A percentile compares a stretch with the other conserved stretches of the same genome.
These are phyloP conservation scores for Sialia sialis DNA, from an alignment of 2,113 vertebrate genomes.

Conservation along the genomic window DNA sequence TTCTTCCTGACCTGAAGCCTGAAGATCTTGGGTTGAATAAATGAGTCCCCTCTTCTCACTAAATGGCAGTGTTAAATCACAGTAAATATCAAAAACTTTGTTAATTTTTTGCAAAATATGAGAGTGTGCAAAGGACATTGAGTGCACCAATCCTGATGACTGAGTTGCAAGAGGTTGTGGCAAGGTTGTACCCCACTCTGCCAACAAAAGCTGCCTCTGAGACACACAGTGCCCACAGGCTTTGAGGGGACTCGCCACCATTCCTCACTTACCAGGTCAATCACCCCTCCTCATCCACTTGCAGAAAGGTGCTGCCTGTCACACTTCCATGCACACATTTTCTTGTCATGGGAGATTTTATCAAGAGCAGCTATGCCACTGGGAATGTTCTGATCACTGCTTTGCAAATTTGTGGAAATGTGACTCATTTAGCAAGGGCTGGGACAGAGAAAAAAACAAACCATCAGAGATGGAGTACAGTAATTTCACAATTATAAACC, in stretches of 20 bases:
- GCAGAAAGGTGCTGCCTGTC: not conserved
- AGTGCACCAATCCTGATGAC: not conserved
- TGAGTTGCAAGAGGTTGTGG: not conserved
- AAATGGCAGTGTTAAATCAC: not conserved
- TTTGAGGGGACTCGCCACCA: not conserved
- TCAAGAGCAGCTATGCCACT: not conserved
- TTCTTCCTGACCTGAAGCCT: not conserved
- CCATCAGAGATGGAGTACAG: not conserved
- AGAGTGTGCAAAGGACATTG: not conserved
- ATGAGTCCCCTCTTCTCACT: rapidly evolving
- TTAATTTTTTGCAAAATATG: not conserved
- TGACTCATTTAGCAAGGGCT: not conserved
- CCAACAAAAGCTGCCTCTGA: not conserved
- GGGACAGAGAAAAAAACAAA: not conserved
- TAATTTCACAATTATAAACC: too few species aligned
- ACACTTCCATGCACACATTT: not conserved
- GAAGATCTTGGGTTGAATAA: not conserved
- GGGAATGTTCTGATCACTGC: not conserved
- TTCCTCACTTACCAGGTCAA: not conserved
- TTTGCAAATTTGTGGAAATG: not conserved
- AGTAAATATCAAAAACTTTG: not conserved
- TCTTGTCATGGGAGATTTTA: not conserved
- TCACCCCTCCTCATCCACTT: rapidly evolving
- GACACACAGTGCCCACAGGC: rapidly evolving
- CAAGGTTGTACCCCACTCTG: not conserved